phyloP scores from a whole-genome alignment of 2,888 invertebrate species.

The Arge pagana region DNA sequence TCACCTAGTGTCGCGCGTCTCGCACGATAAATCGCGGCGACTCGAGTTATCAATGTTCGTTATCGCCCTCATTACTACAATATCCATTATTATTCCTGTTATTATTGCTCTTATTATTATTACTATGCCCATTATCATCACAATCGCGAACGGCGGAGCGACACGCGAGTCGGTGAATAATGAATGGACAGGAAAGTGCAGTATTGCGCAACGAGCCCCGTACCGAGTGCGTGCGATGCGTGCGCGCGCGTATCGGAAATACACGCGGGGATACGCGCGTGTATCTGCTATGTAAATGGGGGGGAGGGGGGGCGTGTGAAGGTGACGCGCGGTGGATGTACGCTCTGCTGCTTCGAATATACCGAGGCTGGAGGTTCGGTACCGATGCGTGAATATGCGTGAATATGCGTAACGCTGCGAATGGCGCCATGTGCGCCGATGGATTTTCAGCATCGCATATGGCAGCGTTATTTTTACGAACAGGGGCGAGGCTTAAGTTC shows the following conservation, averaged over 20 bases:
- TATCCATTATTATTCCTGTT: neutral
- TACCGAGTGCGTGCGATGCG: neutral
- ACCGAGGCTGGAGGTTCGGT: no score
- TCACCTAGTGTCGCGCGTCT: neutral
- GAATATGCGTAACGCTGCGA: neutral
- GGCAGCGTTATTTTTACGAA: slow-evolving; percentile 44
- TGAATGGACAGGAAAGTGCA: slow-evolving; percentile 39
- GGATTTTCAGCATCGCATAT: slow-evolving; percentile 44
- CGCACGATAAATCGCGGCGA: neutral
- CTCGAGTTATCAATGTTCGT: neutral
- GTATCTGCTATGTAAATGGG: neutral
- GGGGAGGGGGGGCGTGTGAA: slow-evolving; percentile 10
- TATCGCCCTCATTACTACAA: neutral
- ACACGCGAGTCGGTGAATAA: slow-evolving; percentile 34
- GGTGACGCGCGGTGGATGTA: no score
- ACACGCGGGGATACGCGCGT: neutral
- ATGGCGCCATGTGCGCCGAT: slow-evolving; percentile 38
- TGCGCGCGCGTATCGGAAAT: neutral
- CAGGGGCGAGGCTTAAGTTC: no score
- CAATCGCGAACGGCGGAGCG: slow-evolving; percentile 13
- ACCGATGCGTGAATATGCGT: neutral
- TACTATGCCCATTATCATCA: slow-evolving; percentile 1
- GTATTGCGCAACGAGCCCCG: slow-evolving; percentile 35
- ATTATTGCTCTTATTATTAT: neutral
- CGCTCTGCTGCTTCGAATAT: no score